Evolutionary conservation across 2,113 vertebrate species (phyloP), one percentile per base, ranked within the genome.

Genomic region (Myiozetetes cayanensis): DNA sequence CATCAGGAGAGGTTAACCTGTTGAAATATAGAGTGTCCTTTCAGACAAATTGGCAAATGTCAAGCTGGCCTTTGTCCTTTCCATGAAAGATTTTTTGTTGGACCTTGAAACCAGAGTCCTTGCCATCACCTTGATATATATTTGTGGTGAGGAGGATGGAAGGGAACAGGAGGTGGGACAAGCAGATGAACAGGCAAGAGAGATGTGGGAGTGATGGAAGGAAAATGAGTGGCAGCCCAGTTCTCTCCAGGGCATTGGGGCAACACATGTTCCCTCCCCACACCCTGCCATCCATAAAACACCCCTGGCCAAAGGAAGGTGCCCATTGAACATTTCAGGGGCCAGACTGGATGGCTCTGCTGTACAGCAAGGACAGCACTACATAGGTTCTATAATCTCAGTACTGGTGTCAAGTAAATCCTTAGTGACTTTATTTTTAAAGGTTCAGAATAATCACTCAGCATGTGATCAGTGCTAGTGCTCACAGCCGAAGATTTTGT

Each of bases 301-400:
- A 41, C 7, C 10, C 13, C 12, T 4, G 11, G 31, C 8, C 43
- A 50, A 80, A 73, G 8, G 20, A 63, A 89, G 37, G 7, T 1
- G 14, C 0, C 0, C 0, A 0, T 22, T 68, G 14, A 50, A 25
- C 52, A 13, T 85, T 87, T 63, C 61, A 68, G 24, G 9, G 28
- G 6, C 15, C 43, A 53, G 35, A 7, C 2, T 24, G 30, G 5
- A 39, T 44, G 24, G 14, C 30, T 71, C 17, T 3, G 2, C 33
- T 71, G 24, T 37, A 44, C 47, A 84, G 33, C 16, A 75, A 81
- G 47, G 19, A 84, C 20, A 7, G 8, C 8, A 50, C 18, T 59
- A 31, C 5, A 1, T 39, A 24, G 24, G 10, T 84, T 71, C 58
- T 46, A 10, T 52, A 14, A 59, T 46, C 24, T 44, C 58, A 78